These are phyloP conservation scores for Nephrotoma appendiculata DNA, from an alignment of 2,888 invertebrate genomes.

Conservation along the genomic window DNA sequence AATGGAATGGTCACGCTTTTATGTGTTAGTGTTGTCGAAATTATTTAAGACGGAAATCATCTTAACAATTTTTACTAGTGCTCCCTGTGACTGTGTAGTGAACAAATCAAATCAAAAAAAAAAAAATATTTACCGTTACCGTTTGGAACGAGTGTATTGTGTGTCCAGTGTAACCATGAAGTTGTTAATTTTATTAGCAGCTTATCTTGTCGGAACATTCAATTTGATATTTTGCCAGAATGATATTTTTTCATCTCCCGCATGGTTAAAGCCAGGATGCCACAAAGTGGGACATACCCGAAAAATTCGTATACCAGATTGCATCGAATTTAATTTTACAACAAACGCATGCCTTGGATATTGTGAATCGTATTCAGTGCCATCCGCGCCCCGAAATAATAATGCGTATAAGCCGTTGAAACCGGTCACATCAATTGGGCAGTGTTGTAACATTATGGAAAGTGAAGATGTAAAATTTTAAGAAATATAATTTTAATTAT, in stretches of 20 bases:
- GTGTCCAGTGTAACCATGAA: constrained; percentile 2
- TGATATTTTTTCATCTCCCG: constrained; percentile 8
- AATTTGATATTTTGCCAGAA: constrained; percentile 17
- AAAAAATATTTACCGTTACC: not conserved
- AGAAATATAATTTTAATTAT: not conserved
- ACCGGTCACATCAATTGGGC: constrained; percentile 63
- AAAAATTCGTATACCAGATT: constrained; percentile 67
- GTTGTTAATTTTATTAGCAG: constrained; percentile 10
- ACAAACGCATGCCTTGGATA: constrained; percentile 80
- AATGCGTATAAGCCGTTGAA: constrained; percentile 35
- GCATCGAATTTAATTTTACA: constrained; percentile 69
- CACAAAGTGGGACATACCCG: constrained; percentile 72
- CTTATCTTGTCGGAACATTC: constrained; percentile 19
- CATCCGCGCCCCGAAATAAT: constrained; percentile 38
- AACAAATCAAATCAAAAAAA: not conserved
- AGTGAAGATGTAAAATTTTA: constrained; percentile 57
- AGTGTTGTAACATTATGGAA: constrained; percentile 84
- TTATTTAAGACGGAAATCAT: not conserved
- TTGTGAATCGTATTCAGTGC: constrained; percentile 77
- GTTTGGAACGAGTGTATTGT: not conserved
- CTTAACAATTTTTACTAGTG: not conserved
- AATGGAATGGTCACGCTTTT: not conserved
- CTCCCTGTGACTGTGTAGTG: not conserved
- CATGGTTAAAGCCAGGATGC: constrained; percentile 65
- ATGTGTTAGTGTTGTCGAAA: not conserved